Percentiles rank a stretch among this genome's conserved stretches.
phyloP scores from a whole-genome alignment of 2,113 vertebrate genomes.

The Clarias gariepinus region DNA sequence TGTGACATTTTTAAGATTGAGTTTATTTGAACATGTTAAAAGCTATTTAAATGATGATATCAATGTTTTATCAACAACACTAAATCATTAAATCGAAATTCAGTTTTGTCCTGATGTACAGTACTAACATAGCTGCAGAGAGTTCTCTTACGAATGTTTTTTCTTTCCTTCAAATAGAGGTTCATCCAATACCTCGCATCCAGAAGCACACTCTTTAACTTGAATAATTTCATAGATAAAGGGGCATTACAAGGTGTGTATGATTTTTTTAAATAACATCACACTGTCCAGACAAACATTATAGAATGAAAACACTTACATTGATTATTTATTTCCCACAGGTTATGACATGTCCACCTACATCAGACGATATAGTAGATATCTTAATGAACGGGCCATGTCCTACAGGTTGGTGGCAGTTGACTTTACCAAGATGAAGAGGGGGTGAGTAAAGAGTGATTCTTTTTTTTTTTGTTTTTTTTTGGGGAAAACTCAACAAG shows the following conservation, averaged over 20 bases:
- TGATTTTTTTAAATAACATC: conserved; percentile 10
- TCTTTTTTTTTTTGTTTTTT: not conserved
- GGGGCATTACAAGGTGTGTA: conserved; percentile 88
- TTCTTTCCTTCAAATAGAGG: conserved; percentile 71
- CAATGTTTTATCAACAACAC: not conserved
- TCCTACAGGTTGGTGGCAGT: conserved; percentile 89
- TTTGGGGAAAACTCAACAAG: not conserved
- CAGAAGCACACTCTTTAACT: conserved; percentile 91
- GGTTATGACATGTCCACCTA: conserved; percentile 95
- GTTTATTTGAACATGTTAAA: not conserved
- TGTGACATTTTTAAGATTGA: not conserved
- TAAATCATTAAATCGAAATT: not conserved
- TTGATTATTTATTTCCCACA: conserved; percentile 58
- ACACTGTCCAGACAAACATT: not conserved
- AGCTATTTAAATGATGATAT: not conserved
- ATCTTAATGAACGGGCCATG: conserved; percentile 95
- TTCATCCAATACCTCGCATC: conserved; percentile 95
- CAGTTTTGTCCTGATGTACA: not conserved
- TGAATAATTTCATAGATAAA: conserved; percentile 96
- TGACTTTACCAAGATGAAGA: conserved; percentile 97
- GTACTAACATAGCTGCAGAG: not conserved
- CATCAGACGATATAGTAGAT: conserved; percentile 92
- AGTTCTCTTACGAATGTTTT: not conserved
- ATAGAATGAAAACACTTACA: not conserved
- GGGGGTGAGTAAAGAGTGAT: conserved; percentile 73